Base-by-base conservation (phyloP, 2,888 invertebrate species). In the Bhutanitis thaidina region DNA sequence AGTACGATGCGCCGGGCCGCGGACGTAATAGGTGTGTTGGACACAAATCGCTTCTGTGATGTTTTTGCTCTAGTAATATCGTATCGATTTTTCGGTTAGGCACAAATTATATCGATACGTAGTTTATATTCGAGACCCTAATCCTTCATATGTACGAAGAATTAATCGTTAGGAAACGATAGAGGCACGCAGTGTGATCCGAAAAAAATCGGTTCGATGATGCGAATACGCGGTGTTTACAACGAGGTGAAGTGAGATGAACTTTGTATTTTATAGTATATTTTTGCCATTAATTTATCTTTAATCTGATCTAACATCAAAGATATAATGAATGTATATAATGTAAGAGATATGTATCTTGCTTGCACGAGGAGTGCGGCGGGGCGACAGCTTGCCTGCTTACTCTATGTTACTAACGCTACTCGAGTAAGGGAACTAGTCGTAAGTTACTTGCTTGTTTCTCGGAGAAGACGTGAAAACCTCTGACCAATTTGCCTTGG, bases 401-500 rank as follows among this genome's bases (percentile, higher is more conserved):
- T 79, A 53, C 65, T 68, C 67, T 70, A 67, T 69, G 69, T 78
- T 70, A 77, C 74, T 76, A 67, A 74, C 74, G 80, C 83, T 80
- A 72, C 64, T 71, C 65, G 65, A 74, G 69, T 79, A 76, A 80
- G 77, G 69, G 68, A 71, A 65, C 65, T 84, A 85, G 82, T 57
- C 81, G 76, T 87, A 87, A 87, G 86, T 71, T 67, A 69, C 67
- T 74, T 74, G 90, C 90, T 90, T 89, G 80, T 78, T 78, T 79
- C 77, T 81, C 79, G 81, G 80, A 77, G 70, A 78, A 80, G 77
- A 77, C 73, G 79, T 79, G 77, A 70, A 80, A 80, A 79, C 80
- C 77, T 87, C 82, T 87, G 90, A 90, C 90, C 90, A 90, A 90
- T 85, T 80, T 84, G 89, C 90, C 90, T 90, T 89, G 78, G 80